These are phyloP conservation scores for Loxodonta africana DNA, from an alignment of 2,113 vertebrate genomes.

Conservation along the genomic window DNA sequence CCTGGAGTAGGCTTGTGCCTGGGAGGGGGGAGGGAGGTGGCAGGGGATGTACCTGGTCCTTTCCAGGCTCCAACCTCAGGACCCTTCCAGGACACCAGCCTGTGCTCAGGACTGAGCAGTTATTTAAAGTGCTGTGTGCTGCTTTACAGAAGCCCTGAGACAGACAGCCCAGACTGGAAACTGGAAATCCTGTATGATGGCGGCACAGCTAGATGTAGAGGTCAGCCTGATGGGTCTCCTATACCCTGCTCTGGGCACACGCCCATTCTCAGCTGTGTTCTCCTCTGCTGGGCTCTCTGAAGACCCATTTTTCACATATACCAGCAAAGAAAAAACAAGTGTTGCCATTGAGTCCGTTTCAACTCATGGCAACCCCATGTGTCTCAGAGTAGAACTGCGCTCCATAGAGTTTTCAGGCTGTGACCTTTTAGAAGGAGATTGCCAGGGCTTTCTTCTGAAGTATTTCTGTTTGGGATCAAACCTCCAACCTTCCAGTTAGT, in stretches of 20 bases:
- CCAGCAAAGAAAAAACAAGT: neutral
- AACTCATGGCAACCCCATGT: neutral
- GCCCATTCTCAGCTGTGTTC: neutral
- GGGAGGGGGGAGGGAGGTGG: fast-evolving
- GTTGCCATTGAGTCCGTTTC: neutral
- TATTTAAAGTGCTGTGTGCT: fast-evolving
- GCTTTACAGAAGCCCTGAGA: neutral
- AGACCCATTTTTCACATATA: neutral
- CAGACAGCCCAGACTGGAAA: neutral
- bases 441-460: neutral
- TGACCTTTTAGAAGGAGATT: neutral
- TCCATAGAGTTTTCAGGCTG: neutral
- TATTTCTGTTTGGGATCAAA: neutral
- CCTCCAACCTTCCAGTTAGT: neutral
- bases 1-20: neutral
- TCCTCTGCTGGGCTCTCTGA: neutral
- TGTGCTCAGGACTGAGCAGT: neutral
- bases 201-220: neutral
- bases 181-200: neutral
- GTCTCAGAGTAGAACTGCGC: neutral
- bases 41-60: neutral
- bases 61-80: neutral
- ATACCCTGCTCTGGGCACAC: fast-evolving
- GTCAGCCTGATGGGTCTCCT: neutral
- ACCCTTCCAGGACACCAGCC: fast-evolving